phyloP scores from a whole-genome alignment of 2,888 invertebrate species.

The Andrena camellia region DNA sequence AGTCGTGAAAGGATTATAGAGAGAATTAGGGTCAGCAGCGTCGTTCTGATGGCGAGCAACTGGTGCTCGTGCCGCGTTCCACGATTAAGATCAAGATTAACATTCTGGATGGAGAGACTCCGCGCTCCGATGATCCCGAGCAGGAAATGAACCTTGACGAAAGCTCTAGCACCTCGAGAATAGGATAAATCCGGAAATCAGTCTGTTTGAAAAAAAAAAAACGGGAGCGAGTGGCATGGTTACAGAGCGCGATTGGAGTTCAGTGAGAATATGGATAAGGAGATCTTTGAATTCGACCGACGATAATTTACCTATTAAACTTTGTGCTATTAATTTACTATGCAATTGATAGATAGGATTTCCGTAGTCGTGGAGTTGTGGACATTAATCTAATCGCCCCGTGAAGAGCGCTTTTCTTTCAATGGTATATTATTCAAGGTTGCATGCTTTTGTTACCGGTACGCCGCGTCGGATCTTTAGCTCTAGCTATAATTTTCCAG shows the following conservation, averaged over 20 bases:
- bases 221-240: too few species aligned
- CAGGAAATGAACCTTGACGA: conserved; percentile 14
- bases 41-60: conserved; percentile 38
- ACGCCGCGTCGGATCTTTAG: not conserved
- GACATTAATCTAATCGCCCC: not conserved
- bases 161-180: not conserved
- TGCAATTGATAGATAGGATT: too few species aligned
- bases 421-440: not conserved
- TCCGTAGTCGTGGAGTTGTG: not conserved
- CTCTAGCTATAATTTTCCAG: conserved; percentile 2
- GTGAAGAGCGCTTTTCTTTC: not conserved
- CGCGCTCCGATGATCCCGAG: not conserved
- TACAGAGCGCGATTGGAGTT: too few species aligned
- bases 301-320: too few species aligned
- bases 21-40: conserved; percentile 62
- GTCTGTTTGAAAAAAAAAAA: not conserved
- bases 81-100: conserved; percentile 56
- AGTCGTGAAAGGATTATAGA: conserved; percentile 59
- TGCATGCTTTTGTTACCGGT: not conserved
- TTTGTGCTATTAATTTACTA: too few species aligned
- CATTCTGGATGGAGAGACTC: not conserved
- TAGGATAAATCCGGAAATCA: not conserved
- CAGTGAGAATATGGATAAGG: not conserved
- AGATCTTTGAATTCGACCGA: too few species aligned
- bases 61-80: not conserved